These are phyloP conservation scores for Micromussa lordhowensis DNA, from an alignment of 92 coral and sea anemone genomes.

Conservation along the genomic window DNA sequence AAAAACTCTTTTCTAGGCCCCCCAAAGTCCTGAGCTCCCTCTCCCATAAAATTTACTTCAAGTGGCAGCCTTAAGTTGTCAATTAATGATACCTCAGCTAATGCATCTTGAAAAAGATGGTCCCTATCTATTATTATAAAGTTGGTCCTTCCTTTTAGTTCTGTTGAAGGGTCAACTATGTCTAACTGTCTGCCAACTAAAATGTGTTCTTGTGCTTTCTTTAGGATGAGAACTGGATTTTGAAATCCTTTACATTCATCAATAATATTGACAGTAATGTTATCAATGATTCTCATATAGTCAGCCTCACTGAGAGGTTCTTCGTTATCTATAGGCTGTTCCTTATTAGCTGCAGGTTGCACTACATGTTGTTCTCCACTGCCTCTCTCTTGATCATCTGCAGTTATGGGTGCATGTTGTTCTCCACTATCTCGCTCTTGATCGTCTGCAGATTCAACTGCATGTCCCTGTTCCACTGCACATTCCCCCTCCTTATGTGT, in stretches of 20 bases:
- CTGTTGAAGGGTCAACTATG: conserved; percentile 48
- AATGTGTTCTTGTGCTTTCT: conserved; percentile 53
- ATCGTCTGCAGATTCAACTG: no score
- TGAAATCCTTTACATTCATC: background rate
- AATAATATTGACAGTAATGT: no score
- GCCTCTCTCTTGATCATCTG: no score
- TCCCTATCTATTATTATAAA: conserved; percentile 64
- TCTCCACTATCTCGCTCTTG: no score
- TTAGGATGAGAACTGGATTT: conserved; percentile 54
- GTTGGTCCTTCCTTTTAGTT: conserved; percentile 46
- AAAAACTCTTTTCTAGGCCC: conserved; percentile 44
- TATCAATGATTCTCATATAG: no score
- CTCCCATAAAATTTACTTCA: conserved; percentile 60
- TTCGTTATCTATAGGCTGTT: no score
- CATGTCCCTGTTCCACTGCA: no score
- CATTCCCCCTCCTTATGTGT: no score
- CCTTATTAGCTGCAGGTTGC: no score
- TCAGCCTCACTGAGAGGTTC: no score
- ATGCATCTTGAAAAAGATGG: conserved; percentile 39
- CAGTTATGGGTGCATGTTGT: no score
- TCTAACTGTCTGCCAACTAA: conserved; percentile 67
- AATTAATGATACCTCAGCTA: conserved; percentile 37
- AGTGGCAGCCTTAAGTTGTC: conserved; percentile 55
- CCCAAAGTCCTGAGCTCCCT: conserved; percentile 42
- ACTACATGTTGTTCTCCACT: no score